Base-by-base conservation (phyloP, 2,113 vertebrate species). In the Capra hircus region DNA sequence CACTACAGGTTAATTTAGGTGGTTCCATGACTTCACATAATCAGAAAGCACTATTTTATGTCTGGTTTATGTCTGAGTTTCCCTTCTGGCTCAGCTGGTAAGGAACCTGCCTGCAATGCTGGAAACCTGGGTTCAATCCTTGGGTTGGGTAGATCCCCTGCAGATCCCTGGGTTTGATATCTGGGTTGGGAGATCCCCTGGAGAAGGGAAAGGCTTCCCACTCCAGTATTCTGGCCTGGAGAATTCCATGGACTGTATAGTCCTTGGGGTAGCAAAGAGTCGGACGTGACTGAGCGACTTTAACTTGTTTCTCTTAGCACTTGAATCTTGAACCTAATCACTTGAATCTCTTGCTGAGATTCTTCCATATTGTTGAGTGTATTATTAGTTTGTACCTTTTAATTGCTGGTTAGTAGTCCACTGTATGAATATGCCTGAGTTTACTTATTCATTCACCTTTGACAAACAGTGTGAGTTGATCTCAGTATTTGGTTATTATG, bases 241-340 rank as follows among this genome's bases (percentile, higher is more conserved):
- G 67, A 74, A 40, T 74, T 40, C n/a, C 67, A 40, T 13, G 67
- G 67, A 74, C n/a, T 12, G 19, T 13, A 71, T 23, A 12, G 67
- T 40, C n/a, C 64, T 21, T 36, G 67, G 67, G 67, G 67, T 40
- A 0, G 0, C 67, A 40, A 71, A 71, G 19, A 36, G 19, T 3
- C 2, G 0, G 19, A 71, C 5, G 6, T 0, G 10, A 40, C n/a
- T 23, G 67, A 71, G n/a, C 0, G 9, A 23, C n/a, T 11, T 71
- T 67, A 33, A n/a, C 62, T 67, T 67, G 15, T 21, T 36, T 85
- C 28, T 85, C 33, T 88, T 28, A 30, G n/a, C 21, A n/a, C 57
- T 59, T 59, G 57, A 59, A 55, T 55, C 53, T 21, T 55, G 53
- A 21, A 59, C 12, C 57, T 59, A 59, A 27, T 12, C 57, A 59